Base-by-base conservation (phyloP, 2,113 vertebrate species). In the Taurulus bubalis region DNA sequence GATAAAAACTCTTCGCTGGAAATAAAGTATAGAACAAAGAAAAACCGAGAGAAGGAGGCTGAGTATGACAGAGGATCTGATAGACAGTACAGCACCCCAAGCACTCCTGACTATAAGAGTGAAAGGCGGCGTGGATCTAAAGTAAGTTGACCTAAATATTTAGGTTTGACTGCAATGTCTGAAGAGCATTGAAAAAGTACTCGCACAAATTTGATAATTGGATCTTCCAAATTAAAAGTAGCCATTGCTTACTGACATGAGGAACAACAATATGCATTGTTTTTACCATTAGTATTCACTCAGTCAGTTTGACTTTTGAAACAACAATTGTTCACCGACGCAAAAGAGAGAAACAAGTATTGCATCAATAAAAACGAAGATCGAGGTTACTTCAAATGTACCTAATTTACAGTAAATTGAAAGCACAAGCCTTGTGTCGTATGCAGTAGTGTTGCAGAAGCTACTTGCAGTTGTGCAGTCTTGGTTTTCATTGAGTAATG, bases 1-100 rank as follows among this genome's bases (percentile, higher is more conserved):
- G 97, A 93, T 53, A 94, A 95, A 80, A 94, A 98, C 53, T 91
- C 96, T 0, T 89, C 92, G 18, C 82, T 98, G 91, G 96, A 97
- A 89, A 96, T 98, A 80, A 96, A 96, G 32, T 98, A 97, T 73
- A 94, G 97, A 66, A 94, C 95, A 79, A 98, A 97, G 92, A 98
- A 98, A 80, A 93, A 26, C 49, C 84, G 93, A 18, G 96, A 96
- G 0, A 93, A 92, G 77, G 95, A 96, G 2, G 15, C 75, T 2
- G 96, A 96, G 3, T 60, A 84, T 10, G 96, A 96, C 4, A 85
- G 89, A 59, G 9, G 67, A 40, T 71, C 40, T 1, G 95, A 96
- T 20, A 94, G 81, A 82, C 91, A 93, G 49, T 90, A 95, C 65
- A 94, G 92, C 79, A 93, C 91, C 14, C 83, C 92, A 0, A 92